phyloP scores from a whole-genome alignment of 2,797 vertebrate species.

The Leptatherina wallacei region DNA sequence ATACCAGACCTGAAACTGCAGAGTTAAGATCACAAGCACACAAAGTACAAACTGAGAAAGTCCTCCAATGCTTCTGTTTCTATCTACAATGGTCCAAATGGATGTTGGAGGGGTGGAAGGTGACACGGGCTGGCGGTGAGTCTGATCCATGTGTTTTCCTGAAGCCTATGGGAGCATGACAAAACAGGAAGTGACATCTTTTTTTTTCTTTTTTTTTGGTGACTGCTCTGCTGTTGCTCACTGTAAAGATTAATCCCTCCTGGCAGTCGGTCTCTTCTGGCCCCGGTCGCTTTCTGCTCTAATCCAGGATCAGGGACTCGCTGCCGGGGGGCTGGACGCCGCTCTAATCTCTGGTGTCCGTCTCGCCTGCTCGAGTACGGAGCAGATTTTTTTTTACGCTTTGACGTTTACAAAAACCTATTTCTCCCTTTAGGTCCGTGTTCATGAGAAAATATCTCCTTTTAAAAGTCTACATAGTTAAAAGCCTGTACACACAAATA shows the following conservation, averaged over 20 bases:
- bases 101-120: conserved; percentile 4
- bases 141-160: conserved; percentile 34
- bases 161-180: conserved; percentile 43
- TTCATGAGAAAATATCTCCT: conserved; percentile 65
- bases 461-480: conserved; percentile 61
- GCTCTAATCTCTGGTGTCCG: conserved; percentile 46
- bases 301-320: conserved; percentile 68
- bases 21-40: conserved; percentile 36
- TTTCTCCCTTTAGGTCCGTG: conserved; percentile 41
- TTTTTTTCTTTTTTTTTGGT: no score
- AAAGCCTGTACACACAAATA: conserved; percentile 74
- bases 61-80: conserved; percentile 7
- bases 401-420: conserved; percentile 34
- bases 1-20: conserved; percentile 48
- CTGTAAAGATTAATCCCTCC: conserved; percentile 16
- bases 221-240: conserved; percentile 52
- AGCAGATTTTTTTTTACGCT: no score
- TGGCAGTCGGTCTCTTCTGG: conserved; percentile 51
- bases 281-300: conserved; percentile 31
- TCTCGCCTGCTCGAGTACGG: conserved; percentile 7
- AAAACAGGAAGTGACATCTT: conserved; percentile 68
- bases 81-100: conserved; percentile 7
- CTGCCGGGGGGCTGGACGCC: conserved; percentile 18
- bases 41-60: conserved; percentile 22
- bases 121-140: conserved; percentile 28